phyloP scores from a whole-genome alignment of 35 echinoderm and acorn worm genomes.

The Apostichopus californicus region DNA sequence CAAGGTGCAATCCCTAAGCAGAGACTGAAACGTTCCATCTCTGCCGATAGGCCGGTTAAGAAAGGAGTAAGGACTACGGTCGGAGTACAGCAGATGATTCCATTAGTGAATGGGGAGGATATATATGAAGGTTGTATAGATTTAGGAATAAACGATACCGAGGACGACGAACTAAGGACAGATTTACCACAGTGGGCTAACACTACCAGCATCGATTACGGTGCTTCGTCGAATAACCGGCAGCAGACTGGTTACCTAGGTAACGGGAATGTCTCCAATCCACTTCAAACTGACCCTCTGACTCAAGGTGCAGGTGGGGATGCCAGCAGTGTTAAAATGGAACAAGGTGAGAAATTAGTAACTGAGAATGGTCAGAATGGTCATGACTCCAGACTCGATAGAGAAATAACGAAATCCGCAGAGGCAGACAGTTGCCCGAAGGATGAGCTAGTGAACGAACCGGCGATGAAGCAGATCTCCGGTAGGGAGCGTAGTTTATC shows the following conservation, averaged over 20 bases:
- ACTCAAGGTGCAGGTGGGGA: background rate
- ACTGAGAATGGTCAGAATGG: background rate
- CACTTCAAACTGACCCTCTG: background rate
- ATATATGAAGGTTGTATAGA: constrained; percentile 45
- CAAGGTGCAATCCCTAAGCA: constrained; percentile 90
- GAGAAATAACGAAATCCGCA: background rate
- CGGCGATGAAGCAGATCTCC: background rate
- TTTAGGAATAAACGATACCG: constrained; percentile 53
- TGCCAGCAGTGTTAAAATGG: background rate
- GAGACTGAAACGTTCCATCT: constrained; percentile 43
- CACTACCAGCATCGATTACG: constrained; percentile 61
- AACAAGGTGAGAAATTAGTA: constrained; percentile 6
- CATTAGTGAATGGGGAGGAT: constrained; percentile 55
- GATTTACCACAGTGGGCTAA: constrained; percentile 90
- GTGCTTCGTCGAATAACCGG: constrained; percentile 32
- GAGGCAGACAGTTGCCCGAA: background rate
- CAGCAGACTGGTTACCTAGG: constrained; percentile 6
- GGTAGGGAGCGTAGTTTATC: constrained; percentile 42
- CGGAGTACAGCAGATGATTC: constrained; percentile 49
- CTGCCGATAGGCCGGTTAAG: constrained; percentile 32
- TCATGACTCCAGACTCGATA: background rate
- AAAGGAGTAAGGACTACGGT: constrained; percentile 37
- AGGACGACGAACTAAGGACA: constrained; percentile 70
- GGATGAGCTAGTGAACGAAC: constrained; percentile 45
- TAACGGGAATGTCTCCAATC: constrained; percentile 31